Evolutionary conservation across 2,797 vertebrate genomes (phyloP), one percentile per base, ranked within the genome.

Genomic region (Esox masquinongy): DNA sequence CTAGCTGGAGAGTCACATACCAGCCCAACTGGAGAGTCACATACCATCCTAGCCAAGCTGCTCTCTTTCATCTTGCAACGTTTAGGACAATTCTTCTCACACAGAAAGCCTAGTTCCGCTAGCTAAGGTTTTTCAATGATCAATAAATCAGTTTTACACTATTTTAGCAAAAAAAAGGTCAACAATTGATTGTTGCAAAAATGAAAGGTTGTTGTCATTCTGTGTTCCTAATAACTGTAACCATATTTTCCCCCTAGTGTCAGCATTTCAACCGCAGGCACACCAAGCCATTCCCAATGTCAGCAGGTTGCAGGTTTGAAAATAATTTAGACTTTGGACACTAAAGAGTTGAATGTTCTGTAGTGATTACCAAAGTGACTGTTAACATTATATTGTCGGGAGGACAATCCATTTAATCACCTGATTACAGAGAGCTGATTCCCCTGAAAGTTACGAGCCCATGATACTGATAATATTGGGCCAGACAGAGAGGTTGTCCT

Each of bases 361-460:
- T 83, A 80, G 85, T 85, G 89, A 93, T 91, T 92, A 91, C 91
- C 88, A 89, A 81, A 88, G 88, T 91, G 91, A 89, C 89, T 88
- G 87, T 88, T 89, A 89, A 86, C 90, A 86, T 85, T 90, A 84
- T 80, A 86, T 82, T 83, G 84, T 78, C 77, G 84, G 86, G 78
- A 84, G 85, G 82, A 82, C 84, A 91, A 93, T 94, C 88, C 83
- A 89, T 92, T 90, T 80, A 81, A 73, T 77, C 83, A 67, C 83
- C 82, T 34, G 8, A 59, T 29, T 66, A 75, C 59, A 67, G 73
- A 39, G 81, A 78, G 86, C 72, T 59, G 80, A 78, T 70, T 75
- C 80, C 70, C 80, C 78, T 70, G 78, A 82, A 84, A 84, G 83
- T 83, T 84, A 86, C 77, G 80, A 89, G 77, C 68, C 70, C 66